A percentile compares a stretch with the other conserved stretches of the same genome.
phyloP scores from a whole-genome alignment of 2,888 invertebrate species.

The Protonemura montana region DNA sequence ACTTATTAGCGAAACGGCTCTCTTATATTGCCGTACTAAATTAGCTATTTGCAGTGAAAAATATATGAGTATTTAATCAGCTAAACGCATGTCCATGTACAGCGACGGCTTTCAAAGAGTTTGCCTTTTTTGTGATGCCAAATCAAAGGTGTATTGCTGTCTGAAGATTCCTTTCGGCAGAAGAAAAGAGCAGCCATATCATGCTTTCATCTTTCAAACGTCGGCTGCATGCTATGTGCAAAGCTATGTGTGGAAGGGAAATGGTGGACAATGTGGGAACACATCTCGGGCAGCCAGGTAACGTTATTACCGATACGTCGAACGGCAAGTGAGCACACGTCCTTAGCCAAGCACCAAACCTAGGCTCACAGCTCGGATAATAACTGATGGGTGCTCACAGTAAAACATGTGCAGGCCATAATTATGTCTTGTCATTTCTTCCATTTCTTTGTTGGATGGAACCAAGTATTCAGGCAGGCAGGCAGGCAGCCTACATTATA shows the following conservation, averaged over 20 bases:
- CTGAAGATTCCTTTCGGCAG: background rate
- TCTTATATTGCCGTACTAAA: background rate
- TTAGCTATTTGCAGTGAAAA: background rate
- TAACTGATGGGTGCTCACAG: background rate
- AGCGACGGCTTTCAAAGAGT: background rate
- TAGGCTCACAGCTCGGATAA: background rate
- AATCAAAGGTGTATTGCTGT: background rate
- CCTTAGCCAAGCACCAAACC: too few species aligned
- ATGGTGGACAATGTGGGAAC: background rate
- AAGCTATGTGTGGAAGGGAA: too few species aligned
- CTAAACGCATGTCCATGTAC: background rate
- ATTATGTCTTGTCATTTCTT: conserved; percentile 4
- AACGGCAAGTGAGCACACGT: background rate
- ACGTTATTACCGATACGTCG: background rate
- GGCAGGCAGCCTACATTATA: background rate
- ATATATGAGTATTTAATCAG: background rate
- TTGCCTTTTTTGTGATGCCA: background rate
- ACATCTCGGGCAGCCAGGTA: background rate
- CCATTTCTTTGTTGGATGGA: background rate
- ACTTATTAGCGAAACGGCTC: background rate
- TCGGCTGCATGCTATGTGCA: too few species aligned
- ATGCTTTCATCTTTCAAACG: background rate
- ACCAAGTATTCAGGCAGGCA: background rate
- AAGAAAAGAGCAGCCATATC: background rate
- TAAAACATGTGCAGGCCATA: background rate